phyloP scores from a whole-genome alignment of 2,113 vertebrate species.

The Cavia aperea region DNA sequence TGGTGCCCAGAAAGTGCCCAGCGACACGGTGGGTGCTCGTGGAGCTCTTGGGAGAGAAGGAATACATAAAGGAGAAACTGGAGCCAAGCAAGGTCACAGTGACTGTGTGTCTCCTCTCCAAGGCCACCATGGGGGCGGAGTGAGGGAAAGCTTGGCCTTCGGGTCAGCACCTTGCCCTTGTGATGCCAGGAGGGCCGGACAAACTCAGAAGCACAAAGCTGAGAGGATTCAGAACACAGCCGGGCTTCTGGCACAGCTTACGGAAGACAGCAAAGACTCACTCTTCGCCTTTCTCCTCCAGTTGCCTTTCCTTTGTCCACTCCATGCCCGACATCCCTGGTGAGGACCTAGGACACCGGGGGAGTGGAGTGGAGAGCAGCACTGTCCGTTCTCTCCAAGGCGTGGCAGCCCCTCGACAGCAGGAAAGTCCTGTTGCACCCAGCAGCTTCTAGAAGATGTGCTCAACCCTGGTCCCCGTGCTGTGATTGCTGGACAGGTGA shows the following conservation, averaged over 20 bases:
- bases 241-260: rapidly evolving
- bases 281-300: not conserved
- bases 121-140: rapidly evolving
- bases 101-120: not conserved
- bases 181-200: no score
- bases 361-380: rapidly evolving
- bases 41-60: rapidly evolving
- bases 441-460: rapidly evolving
- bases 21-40: rapidly evolving
- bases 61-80: rapidly evolving
- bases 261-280: rapidly evolving
- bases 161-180: not conserved
- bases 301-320: not conserved
- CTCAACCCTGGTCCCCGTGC: rapidly evolving
- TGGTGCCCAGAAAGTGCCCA: rapidly evolving
- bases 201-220: not conserved
- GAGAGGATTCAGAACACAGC: not conserved
- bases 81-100: no score
- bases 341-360: rapidly evolving
- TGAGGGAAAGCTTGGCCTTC: no score
- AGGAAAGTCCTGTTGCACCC: rapidly evolving
- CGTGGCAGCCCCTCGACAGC: rapidly evolving
- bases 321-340: rapidly evolving
- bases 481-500: rapidly evolving
- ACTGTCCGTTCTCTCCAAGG: rapidly evolving